These are phyloP conservation scores for Morpho helenor DNA, from an alignment of 2,888 invertebrate species.

Conservation along the genomic window DNA sequence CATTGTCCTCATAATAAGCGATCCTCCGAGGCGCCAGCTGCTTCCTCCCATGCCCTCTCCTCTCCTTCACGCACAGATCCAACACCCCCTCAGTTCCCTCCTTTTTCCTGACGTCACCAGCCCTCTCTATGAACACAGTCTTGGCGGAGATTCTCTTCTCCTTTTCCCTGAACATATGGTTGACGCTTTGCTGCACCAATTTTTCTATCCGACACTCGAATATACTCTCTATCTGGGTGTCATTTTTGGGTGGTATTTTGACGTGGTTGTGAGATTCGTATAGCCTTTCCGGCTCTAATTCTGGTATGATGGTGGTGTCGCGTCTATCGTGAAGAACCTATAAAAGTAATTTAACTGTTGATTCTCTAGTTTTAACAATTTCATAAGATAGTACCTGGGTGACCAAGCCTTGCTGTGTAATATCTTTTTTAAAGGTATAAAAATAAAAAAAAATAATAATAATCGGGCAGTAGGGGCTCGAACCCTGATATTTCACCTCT, in stretches of 20 bases:
- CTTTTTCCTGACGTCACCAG: constrained; percentile 35
- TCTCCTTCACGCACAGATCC: constrained; percentile 62
- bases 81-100: constrained; percentile 45
- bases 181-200: constrained; percentile 63
- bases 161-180: constrained; percentile 52
- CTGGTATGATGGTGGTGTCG: constrained; percentile 51
- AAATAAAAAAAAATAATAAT: too few species aligned
- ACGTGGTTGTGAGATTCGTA: constrained; percentile 20
- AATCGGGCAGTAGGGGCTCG: too few species aligned
- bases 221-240: constrained; percentile 32
- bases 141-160: constrained; percentile 61
- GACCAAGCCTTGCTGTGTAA: too few species aligned
- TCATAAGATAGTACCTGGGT: too few species aligned
- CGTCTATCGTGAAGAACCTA: constrained; percentile 51
- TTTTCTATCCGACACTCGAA: constrained; percentile 68
- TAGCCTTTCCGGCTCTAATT: constrained; percentile 28
- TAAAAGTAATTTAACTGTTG: too few species aligned
- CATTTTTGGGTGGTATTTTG: constrained; percentile 9
- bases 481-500: too few species aligned
- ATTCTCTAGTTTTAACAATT: too few species aligned
- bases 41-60: constrained; percentile 62
- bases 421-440: too few species aligned
- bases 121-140: constrained; percentile 59
- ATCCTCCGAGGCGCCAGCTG: constrained; percentile 66
- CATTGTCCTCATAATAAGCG: constrained; percentile 45